These are phyloP conservation scores for Leptobrachium ailaonicum DNA, from an alignment of 2,113 vertebrate genomes.

Conservation along the genomic window DNA sequence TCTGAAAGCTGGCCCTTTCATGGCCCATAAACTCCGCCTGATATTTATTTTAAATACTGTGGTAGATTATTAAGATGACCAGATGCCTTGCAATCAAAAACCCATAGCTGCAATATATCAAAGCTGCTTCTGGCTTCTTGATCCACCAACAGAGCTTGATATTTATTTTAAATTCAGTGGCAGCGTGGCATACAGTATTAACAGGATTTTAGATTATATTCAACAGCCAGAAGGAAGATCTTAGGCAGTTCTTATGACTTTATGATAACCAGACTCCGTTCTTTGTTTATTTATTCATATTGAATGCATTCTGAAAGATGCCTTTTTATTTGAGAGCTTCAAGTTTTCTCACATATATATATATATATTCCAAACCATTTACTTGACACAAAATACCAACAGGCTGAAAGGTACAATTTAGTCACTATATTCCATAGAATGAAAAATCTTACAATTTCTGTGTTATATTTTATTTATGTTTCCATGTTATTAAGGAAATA, in stretches of 20 bases:
- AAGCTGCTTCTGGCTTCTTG: constrained; percentile 28
- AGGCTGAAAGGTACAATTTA: too few relatives aligned
- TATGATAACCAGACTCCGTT: constrained; percentile 48
- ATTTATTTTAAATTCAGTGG: constrained; percentile 52
- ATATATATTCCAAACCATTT: neutral
- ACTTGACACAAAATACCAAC: too few relatives aligned
- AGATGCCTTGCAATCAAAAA: constrained; percentile 51
- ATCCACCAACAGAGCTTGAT: constrained; percentile 40
- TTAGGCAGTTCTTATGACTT: constrained; percentile 54
- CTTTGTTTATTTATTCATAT: constrained; percentile 58
- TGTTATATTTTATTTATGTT: too few relatives aligned
- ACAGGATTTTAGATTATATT: constrained; percentile 51
- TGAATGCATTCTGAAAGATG: constrained; percentile 60
- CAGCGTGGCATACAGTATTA: constrained; percentile 38
- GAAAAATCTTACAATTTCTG: too few relatives aligned
- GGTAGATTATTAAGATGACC: constrained; percentile 51
- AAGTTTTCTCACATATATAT: neutral
- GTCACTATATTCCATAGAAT: too few relatives aligned
- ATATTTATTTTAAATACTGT: constrained; percentile 59
- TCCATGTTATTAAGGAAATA: too few relatives aligned
- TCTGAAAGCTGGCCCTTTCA: neutral
- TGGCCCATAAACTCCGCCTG: constrained; percentile 14
- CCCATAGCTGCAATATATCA: neutral
- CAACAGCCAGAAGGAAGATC: constrained; percentile 45
- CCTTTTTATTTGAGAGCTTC: neutral